These are phyloP conservation scores for Orthonychiurus folsomi DNA, from an alignment of 2,888 invertebrate species.

Conservation along the genomic window DNA sequence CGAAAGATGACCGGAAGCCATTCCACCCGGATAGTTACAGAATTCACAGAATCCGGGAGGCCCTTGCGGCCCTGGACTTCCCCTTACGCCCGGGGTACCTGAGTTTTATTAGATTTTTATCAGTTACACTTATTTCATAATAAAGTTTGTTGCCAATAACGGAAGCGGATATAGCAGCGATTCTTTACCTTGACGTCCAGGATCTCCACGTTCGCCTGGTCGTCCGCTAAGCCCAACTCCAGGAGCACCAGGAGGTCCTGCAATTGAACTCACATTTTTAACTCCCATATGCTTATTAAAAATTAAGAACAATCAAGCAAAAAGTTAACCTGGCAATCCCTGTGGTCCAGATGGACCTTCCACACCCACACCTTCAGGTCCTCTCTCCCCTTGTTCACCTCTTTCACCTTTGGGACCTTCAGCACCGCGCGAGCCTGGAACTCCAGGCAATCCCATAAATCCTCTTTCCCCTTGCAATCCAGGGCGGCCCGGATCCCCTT, in stretches of 20 bases:
- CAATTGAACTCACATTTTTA: too few species aligned
- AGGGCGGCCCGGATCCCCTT: constrained; percentile 59
- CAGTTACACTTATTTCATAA: not conserved
- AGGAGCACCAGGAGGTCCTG: constrained; percentile 60
- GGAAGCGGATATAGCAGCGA: too few species aligned
- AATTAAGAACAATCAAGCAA: too few species aligned
- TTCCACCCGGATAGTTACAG: constrained; percentile 53
- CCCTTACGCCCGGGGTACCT: constrained; percentile 47
- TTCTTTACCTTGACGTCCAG: constrained; percentile 59
- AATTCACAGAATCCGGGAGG: constrained; percentile 52
- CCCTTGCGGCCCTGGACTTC: constrained; percentile 52
- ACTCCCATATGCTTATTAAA: too few species aligned
- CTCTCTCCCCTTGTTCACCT: constrained; percentile 66
- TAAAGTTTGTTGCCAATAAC: too few species aligned
- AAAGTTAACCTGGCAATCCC: constrained; percentile 55
- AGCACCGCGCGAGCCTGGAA: constrained; percentile 51
- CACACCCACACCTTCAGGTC: constrained; percentile 59
- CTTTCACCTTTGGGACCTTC: constrained; percentile 56
- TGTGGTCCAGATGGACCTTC: constrained; percentile 64
- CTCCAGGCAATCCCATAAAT: constrained; percentile 55
- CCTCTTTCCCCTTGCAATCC: constrained; percentile 58
- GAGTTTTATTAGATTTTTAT: not conserved
- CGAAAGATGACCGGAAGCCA: constrained; percentile 46
- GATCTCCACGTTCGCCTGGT: constrained; percentile 64
- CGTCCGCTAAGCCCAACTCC: constrained; percentile 59